Conservation (phyloP, 2,797 vertebrate genomes). For the Steatocranus sp. region DNA sequence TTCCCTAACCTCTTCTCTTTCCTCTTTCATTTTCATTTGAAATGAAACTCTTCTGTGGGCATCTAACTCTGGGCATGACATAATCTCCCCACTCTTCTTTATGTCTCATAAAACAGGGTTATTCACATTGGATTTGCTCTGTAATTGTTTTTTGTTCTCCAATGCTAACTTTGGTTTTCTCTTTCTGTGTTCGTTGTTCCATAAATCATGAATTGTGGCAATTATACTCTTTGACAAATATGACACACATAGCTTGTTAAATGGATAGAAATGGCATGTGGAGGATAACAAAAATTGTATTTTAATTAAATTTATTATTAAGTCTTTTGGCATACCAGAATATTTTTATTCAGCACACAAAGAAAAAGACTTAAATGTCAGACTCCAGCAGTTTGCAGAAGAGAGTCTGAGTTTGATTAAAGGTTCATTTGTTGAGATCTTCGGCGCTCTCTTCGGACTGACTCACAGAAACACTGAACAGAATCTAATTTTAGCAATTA, state of each 20-base stretch:
- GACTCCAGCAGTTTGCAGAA: not conserved
- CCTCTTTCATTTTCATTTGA: not conserved
- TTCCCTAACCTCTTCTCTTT: not conserved
- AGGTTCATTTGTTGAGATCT: not conserved
- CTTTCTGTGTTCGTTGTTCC: not conserved
- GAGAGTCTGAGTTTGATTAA: not conserved
- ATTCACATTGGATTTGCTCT: not conserved
- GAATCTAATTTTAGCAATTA: slow-evolving; percentile 22
- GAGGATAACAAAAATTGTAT: not conserved
- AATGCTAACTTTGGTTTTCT: not conserved
- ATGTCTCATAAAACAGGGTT: not conserved
- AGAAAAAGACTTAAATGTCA: not conserved
- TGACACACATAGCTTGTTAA: not conserved
- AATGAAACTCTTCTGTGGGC: not conserved
- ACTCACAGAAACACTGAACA: slow-evolving; percentile 25
- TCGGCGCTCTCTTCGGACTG: not conserved
- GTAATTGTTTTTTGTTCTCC: not conserved
- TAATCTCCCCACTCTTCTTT: not conserved
- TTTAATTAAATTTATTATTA: not conserved
- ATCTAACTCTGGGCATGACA: not conserved
- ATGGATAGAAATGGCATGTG: not conserved
- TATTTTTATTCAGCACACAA: not conserved
- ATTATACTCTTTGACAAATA: not conserved
- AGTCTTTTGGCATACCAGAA: not conserved
- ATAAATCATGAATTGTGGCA: not conserved